Evolutionary conservation across 1,140 invertebrate genomes (phyloP), one percentile per base, ranked within the genome.

Genomic region (Neodiprion pinetum): DNA sequence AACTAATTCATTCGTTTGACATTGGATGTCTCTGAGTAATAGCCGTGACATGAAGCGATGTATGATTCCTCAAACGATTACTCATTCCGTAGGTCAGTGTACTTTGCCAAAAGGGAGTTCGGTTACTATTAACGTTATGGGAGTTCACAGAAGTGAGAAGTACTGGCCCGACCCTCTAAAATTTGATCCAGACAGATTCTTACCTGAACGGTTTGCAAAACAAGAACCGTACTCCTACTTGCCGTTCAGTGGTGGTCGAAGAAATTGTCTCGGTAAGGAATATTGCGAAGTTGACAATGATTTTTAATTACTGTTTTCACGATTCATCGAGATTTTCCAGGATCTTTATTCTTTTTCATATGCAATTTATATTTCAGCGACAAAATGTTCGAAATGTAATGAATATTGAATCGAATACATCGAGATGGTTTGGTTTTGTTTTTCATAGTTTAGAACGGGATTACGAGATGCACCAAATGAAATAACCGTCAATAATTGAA

Each of bases 131-230:
- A 67, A 28, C 9, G 73, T 80, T 10, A 70, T 81, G 9, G 75
- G 70, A 14, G 28, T 93, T 14, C 92, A 94, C 78, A 84, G 90
- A 17, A 87, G 90, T 77, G 86, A 89, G 23, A 83, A 90, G 70
- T 83, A 89, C 53, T 79, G 78, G 77, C 67, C 75, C 1, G 67
- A 78, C 0, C 75, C 77, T 49, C 14, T 72, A 0, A 78, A 76
- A 72, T 78, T 78, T 67, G 75, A 78, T 65, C 77, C 75, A 7
- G 77, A 76, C 67, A 67, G 78, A 77, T 79, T 79, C 68, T 68
- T 77, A 49, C 76, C 78, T 4, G 78, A 79, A 72, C 68, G 73
- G 17, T n/a, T 28, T 69, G 10, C 72, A 3, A 75, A 76, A 9
- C 70, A 75, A 14, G 73, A 74, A 66, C 72, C 75, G 11, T 76